A percentile compares a stretch with the other conserved stretches of the same genome.
These are phyloP conservation scores for Peribatodes rhomboidaria DNA, from an alignment of 2,888 invertebrate genomes.

Conservation along the genomic window DNA sequence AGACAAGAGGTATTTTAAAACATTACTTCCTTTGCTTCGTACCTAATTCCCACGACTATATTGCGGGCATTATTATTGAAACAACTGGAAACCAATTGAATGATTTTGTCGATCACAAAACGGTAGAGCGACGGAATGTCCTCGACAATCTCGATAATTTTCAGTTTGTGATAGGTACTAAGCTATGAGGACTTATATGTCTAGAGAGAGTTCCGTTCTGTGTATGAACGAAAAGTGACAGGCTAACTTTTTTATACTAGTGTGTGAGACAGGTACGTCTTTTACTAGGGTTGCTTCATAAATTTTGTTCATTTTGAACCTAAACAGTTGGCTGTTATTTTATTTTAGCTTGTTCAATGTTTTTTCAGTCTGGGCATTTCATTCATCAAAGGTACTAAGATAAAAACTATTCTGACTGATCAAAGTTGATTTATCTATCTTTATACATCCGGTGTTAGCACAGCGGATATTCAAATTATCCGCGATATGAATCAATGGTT, in stretches of 20 bases:
- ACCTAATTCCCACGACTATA: slow-evolving; percentile 23
- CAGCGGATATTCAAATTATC: slow-evolving; percentile 55
- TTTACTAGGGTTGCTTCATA: too few relatives aligned
- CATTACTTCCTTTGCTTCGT: slow-evolving; percentile 11
- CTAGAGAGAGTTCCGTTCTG: too few relatives aligned
- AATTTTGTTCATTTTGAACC: too few relatives aligned
- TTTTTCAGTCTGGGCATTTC: too few relatives aligned
- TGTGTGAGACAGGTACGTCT: too few relatives aligned
- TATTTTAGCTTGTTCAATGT: too few relatives aligned
- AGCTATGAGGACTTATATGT: too few relatives aligned
- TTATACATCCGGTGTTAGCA: slow-evolving; percentile 32
- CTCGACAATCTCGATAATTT: neutral
- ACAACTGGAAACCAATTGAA: slow-evolving; percentile 22
- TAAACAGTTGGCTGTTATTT: too few relatives aligned
- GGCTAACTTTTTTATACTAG: too few relatives aligned
- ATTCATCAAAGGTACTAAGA: too few relatives aligned
- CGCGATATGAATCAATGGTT: slow-evolving; percentile 56
- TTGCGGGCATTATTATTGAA: slow-evolving; percentile 20
- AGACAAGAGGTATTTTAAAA: slow-evolving; percentile 21
- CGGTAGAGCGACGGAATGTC: slow-evolving; percentile 1
- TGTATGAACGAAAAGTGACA: too few relatives aligned
- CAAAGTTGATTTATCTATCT: neutral
- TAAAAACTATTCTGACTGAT: neutral
- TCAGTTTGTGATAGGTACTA: too few relatives aligned
- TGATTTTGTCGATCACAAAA: slow-evolving; percentile 19